Conservation (phyloP, 1,140 invertebrate species). For the Pissodes strobi region DNA sequence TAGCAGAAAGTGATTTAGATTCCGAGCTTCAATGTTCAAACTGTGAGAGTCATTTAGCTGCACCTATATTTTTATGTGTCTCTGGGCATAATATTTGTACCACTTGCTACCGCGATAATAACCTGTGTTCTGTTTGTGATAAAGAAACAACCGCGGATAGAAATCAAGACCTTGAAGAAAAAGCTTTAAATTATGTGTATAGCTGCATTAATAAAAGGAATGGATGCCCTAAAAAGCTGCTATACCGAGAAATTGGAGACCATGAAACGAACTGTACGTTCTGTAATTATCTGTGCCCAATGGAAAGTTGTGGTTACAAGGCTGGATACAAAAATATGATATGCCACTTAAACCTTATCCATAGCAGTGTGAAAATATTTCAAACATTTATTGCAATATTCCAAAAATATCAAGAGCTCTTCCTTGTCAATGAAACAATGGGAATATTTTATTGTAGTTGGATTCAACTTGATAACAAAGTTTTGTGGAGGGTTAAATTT, state of each 20-base stretch:
- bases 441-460: conserved; percentile 47
- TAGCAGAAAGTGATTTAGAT: conserved; percentile 31
- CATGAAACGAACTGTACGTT: conserved; percentile 48
- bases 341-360: conserved; percentile 43
- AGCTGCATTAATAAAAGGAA: conserved; percentile 40
- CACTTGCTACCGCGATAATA: conserved; percentile 29
- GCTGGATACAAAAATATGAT: conserved; percentile 37
- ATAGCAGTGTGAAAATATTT: conserved; percentile 44
- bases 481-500: conserved; percentile 43
- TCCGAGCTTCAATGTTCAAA: conserved; percentile 39
- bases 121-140: conserved; percentile 39
- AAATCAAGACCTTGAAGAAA: conserved; percentile 45
- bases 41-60: conserved; percentile 39
- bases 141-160: conserved; percentile 38
- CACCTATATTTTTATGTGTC: conserved; percentile 45
- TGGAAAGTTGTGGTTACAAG: conserved; percentile 37
- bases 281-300: conserved; percentile 43
- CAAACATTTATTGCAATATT: conserved; percentile 38
- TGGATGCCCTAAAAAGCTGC: conserved; percentile 41
- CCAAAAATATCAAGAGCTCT: conserved; percentile 41
- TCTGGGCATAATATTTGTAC: conserved; percentile 44
- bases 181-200: conserved; percentile 34
- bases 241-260: conserved; percentile 39
- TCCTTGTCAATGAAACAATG: conserved; percentile 40
- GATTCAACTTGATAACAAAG: conserved; percentile 11